These are phyloP conservation scores for Eupithecia subumbrata DNA, from an alignment of 2,888 invertebrate species.

Conservation along the genomic window DNA sequence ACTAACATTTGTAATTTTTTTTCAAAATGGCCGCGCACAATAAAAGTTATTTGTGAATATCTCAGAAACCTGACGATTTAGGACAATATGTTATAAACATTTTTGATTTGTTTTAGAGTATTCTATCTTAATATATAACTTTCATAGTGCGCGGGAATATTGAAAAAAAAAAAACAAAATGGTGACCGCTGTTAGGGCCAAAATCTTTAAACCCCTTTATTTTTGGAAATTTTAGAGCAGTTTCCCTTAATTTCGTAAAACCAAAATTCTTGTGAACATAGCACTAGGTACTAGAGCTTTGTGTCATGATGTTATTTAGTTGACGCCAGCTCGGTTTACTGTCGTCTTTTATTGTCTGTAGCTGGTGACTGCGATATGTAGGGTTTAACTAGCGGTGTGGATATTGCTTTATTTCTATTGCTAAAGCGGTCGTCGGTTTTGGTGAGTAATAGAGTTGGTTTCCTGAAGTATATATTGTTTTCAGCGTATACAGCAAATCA, in stretches of 20 bases:
- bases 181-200: no score
- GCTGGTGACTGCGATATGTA: constrained; percentile 38
- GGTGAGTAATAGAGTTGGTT: constrained; percentile 20
- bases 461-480: not conserved
- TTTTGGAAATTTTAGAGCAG: not conserved
- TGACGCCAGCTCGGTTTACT: constrained; percentile 33
- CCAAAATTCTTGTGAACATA: constrained; percentile 13
- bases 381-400: constrained; percentile 34
- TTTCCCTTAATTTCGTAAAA: not conserved
- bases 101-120: no score
- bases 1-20: no score
- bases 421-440: constrained; percentile 13
- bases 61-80: no score
- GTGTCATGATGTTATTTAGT: constrained; percentile 35
- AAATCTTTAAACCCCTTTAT: no score
- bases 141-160: no score
- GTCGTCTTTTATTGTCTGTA: constrained; percentile 37
- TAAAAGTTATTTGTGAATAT: no score
- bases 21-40: no score
- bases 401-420: constrained; percentile 36
- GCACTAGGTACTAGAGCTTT: constrained; percentile 12
- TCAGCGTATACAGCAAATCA: not conserved
- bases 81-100: no score
- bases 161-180: no score
- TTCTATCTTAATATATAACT: no score